Percentiles rank a stretch among this genome's conserved stretches.
Conservation (phyloP, 2,888 invertebrate species). For the Oligia strigilis region DNA sequence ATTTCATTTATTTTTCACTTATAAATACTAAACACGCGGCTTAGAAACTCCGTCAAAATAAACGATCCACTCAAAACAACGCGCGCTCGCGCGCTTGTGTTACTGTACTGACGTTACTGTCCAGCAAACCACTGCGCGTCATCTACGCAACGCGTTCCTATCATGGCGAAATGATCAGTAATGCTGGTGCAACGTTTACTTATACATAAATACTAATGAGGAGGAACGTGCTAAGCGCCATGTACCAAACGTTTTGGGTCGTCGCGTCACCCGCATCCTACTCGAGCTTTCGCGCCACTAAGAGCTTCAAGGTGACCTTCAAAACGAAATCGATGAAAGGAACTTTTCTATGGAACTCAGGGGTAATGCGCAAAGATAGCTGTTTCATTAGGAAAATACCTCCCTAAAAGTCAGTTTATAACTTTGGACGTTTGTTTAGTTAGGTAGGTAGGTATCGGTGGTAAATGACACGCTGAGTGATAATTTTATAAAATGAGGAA, state of each 20-base stretch:
- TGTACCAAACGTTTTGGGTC: conserved; percentile 64
- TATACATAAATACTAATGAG: conserved; percentile 17
- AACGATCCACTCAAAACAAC: conserved; percentile 30
- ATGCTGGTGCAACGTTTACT: conserved; percentile 59
- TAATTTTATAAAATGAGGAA: background rate
- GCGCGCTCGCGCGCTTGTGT: conserved; percentile 46
- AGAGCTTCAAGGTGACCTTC: conserved; percentile 86
- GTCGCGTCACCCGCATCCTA: conserved; percentile 52
- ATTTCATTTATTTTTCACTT: background rate
- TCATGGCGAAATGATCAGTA: conserved; percentile 59
- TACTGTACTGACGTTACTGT: background rate
- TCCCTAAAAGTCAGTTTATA: background rate
- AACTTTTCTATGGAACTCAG: conserved; percentile 9
- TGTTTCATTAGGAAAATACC: background rate
- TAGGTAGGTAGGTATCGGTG: background rate
- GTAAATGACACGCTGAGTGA: background rate
- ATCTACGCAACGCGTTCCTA: conserved; percentile 47
- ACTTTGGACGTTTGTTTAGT: background rate
- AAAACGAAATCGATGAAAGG: conserved; percentile 73
- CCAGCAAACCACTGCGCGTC: conserved; percentile 37
- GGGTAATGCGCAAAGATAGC: background rate
- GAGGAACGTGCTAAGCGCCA: conserved; percentile 72
- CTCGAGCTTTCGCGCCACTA: conserved; percentile 83
- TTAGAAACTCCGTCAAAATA: conserved; percentile 7
- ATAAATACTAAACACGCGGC: conserved; percentile 7